phyloP scores from a whole-genome alignment of 2,797 vertebrate species.

The Syngnathus acus region DNA sequence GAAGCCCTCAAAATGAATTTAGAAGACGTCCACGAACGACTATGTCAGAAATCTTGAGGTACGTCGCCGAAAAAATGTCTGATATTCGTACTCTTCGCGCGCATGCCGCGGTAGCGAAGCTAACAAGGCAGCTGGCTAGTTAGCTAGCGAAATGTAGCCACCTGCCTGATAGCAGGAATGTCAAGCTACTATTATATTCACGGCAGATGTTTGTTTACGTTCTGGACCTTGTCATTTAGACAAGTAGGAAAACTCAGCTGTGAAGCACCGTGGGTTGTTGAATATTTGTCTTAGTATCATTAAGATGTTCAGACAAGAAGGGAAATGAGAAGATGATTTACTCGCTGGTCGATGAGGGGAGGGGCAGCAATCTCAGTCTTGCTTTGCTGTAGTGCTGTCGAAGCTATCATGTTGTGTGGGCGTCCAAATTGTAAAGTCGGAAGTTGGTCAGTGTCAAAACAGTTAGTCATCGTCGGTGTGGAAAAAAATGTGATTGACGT shows the following conservation, averaged over 20 bases:
- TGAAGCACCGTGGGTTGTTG: not conserved
- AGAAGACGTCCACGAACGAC: not conserved
- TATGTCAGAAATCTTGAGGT: conserved; percentile 1
- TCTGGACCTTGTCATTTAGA: not conserved
- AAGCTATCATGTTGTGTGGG: not conserved
- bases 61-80: not conserved
- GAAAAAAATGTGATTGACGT: not conserved
- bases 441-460: not conserved
- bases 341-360: not conserved
- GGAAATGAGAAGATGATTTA: conserved; percentile 5
- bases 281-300: not conserved
- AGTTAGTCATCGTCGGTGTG: not conserved
- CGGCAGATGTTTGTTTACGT: not conserved
- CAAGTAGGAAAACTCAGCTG: too few species aligned
- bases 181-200: not conserved
- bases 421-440: not conserved
- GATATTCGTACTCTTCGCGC: not conserved
- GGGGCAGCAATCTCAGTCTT: not conserved
- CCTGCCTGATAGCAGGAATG: conserved; percentile 1
- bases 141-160: not conserved
- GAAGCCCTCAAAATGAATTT: not conserved
- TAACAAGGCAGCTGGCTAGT: not conserved
- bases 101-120: not conserved
- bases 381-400: not conserved
- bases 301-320: not conserved